Base-by-base conservation (phyloP, 2,113 vertebrate species). In the Dascyllus trimaculatus region DNA sequence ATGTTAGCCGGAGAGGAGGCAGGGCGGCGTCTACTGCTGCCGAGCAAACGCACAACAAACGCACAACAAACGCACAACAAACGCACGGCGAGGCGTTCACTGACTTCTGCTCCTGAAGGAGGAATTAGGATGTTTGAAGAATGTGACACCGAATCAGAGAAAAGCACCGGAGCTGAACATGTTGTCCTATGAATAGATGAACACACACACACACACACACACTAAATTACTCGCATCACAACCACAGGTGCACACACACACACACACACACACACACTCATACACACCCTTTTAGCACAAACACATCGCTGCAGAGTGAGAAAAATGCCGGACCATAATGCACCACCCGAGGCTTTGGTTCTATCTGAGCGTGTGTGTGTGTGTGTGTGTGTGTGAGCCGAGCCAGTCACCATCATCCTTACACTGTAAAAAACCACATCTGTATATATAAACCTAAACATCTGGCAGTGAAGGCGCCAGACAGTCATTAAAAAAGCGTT, bases 281-380 rank as follows among this genome's bases (percentile, higher is more conserved):
- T 35, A 70, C 25, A 73, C 61, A 70, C 57, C 84, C 87, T 89
- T 81, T 84, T 89, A 89, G 74, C 63, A 79, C 71, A 63, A 71
- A 83, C 73, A 62, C 73, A 84, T 71, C 70, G 65, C 1, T 53
- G 63, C 43, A 68, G 75, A 80, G 70, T 78, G 83, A 78, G 75
- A 80, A 81, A 82, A 77, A 84, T 73, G 71, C 24, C n/a, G 25
- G 67, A 69, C 73, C 80, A 60, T 82, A 75, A 89, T 85, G 81
- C 75, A 77, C 11, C 61, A 85, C 82, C 76, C 2, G 15, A 85
- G 76, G 88, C 74, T 65, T 63, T 70, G 21, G 11, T 51, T 72
- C 57, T 51, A 52, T 68, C 24, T 60, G 52, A 75, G 74, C 19
- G 59, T 35, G 71, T 73, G 4, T 43, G 68, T 75, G 75, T 60